Evolutionary conservation across 2,113 vertebrate species (phyloP).

Genomic region (Scalopus aquaticus): DNA sequence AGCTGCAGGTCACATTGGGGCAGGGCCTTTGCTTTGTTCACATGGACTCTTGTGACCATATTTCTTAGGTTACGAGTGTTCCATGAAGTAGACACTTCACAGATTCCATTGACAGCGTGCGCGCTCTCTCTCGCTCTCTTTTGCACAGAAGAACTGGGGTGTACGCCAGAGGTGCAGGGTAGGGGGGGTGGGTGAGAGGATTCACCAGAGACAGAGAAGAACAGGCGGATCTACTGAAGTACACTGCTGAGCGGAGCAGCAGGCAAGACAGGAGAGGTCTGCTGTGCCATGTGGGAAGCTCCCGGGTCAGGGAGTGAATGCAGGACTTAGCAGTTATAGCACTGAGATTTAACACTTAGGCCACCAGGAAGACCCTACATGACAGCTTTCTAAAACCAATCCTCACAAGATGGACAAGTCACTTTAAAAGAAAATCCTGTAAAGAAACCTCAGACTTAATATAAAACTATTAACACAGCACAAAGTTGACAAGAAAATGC

Average conservation of each 20-base stretch:
- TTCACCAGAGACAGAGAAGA: no score
- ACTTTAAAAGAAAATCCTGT: conserved; percentile 25
- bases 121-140: no score
- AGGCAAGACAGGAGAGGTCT: no score
- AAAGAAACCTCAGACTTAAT: background rate
- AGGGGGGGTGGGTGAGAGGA: no score
- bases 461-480: background rate
- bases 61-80: background rate
- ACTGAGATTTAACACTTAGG: no score
- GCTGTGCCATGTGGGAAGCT: no score
- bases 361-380: background rate
- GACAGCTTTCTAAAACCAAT: background rate
- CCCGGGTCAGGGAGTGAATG: no score
- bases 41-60: background rate
- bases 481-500: background rate
- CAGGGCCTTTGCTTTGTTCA: background rate
- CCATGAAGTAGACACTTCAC: background rate
- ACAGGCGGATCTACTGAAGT: no score
- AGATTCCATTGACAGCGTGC: background rate
- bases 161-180: no score
- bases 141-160: no score
- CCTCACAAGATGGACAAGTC: background rate
- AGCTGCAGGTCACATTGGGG: background rate
- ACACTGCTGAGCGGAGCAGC: no score
- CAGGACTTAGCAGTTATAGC: no score